Percentiles rank a stretch among this genome's conserved stretches.
Evolutionary conservation across 1,140 invertebrate species (phyloP).

Genomic region (Ceratosolen solmsi): DNA sequence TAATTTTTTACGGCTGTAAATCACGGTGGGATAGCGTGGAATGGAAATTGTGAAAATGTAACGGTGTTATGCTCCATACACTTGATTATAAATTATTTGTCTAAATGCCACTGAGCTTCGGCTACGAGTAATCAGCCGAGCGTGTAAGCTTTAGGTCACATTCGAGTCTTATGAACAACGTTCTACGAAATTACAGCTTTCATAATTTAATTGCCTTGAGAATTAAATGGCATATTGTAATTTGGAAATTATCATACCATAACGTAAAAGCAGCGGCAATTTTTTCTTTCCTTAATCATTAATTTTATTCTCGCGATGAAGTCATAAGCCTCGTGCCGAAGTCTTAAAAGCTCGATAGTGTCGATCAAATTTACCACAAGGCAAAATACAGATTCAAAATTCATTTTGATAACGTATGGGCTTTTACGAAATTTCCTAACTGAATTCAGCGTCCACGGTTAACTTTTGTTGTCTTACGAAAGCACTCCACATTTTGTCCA

Average conservation of each 20-base stretch:
- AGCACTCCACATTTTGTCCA: too few relatives aligned
- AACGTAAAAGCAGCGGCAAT: neutral
- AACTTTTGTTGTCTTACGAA: too few relatives aligned
- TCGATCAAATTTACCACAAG: too few relatives aligned
- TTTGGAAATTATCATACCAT: neutral
- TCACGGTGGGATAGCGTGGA: too few relatives aligned
- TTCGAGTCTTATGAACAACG: neutral
- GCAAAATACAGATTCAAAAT: too few relatives aligned
- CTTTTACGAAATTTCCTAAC: too few relatives aligned
- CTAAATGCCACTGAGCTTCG: neutral
- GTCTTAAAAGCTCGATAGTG: too few relatives aligned
- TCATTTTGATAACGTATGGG: too few relatives aligned
- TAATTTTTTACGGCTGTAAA: neutral
- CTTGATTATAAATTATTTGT: slow-evolving; percentile 17
- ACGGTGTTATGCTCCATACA: neutral
- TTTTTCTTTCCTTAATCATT: too few relatives aligned
- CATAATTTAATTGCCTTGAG: neutral
- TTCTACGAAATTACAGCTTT: neutral
- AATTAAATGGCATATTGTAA: neutral
- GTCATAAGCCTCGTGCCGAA: too few relatives aligned
- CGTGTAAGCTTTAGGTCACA: neutral
- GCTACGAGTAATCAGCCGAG: neutral
- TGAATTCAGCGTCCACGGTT: too few relatives aligned
- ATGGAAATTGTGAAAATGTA: neutral
- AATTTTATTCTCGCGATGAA: too few relatives aligned